Base-by-base conservation (phyloP, 2,888 invertebrate species). In the Aelia acuminata region DNA sequence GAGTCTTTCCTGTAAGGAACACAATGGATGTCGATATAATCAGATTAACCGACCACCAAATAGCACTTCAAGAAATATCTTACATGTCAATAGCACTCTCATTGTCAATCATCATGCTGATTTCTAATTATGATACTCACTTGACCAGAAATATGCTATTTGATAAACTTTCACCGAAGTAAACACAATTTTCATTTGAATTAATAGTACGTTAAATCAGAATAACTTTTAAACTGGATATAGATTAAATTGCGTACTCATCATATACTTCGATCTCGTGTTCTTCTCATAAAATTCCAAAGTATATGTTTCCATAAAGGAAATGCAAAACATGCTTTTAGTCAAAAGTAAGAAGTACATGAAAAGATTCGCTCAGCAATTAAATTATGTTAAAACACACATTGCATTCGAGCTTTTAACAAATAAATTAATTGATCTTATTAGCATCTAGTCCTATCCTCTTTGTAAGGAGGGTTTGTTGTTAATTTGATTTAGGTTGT, bases 401-500 rank as follows among this genome's bases (percentile, higher is more conserved):
- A 63, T 31, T 26, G 31, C 63, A 63, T 63, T 63, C 63, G 63
- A 63, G 63, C 63, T 63, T 63, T 63, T 31, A 31, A 31, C 5
- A 31, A 31, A 18, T 18, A 31, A 63, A 63, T 63, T 63, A 63
- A 63, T 63, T 63, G 4, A 63, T 31, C 63, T 63, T 63, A 35
- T 31, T 26, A 63, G 63, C 63, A 63, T 31, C 31, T 63, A 63
- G 31, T 31, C 63, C 63, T 31, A 63, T 63, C 31, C 31, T 63
- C 18, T 31, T 31, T 15, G n/a, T 31, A 7, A 31, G 63, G 31
- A 63, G 63, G 63, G 31, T 31, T n/a, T n/a, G n/a, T n/a, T 63
- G 63, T 63, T 80, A 80, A 39, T 80, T 80, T 18, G 39, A 22
- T 80, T 43, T 80, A 43, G 39, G 43, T 80, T 80, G 80, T 80